Base-by-base conservation (phyloP, 2,113 vertebrate species). In the Manacus vitellinus region DNA sequence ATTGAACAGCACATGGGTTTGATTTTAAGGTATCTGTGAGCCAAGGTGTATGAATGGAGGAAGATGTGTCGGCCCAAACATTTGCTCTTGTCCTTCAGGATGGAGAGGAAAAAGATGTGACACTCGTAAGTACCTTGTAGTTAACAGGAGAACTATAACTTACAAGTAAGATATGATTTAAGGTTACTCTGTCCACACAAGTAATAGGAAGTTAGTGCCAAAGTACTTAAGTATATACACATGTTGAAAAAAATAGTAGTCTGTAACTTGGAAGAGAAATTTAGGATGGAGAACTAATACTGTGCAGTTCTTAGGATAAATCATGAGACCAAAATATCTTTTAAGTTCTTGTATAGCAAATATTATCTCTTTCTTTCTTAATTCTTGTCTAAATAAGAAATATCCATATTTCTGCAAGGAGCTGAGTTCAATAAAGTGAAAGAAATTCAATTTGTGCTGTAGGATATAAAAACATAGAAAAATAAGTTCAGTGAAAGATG, bases 21-120 rank as follows among this genome's bases (percentile, higher is more conserved):
- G 33, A 54, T 80, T 92, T 94, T 18, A 95, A 99, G 99, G 99
- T 96, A 97, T 99, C 88, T 99, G 99, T 97, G 99, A 99, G 68
- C 99, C 99, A 18, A 93, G 97, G 76, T 99, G 99, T 87, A 98
- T 99, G 98, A 99, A 99, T 92, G 98, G 98, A 92, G 99, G 99
- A 49, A 99, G 98, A 93, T 99, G 99, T 33, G 98, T 99, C 47
- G 97, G 98, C 51, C 98, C 98, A 71, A 98, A 98, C 49, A 12
- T 98, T 28, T 99, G 99, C 88, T 99, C 99, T 73, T 99, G 99
- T 94, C 89, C 98, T 14, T 99, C 99, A 14, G 99, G 98, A 14
- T 99, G 99, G 99, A 98, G 95, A 91, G 99, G 99, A 46, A 98
- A 89, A 89, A 96, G 92, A 75, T 99, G 99, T 56, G 98, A 97